Percentiles rank a stretch among this genome's conserved stretches.
phyloP scores from a whole-genome alignment of 2,797 vertebrate species.

The Anguilla obscura region DNA sequence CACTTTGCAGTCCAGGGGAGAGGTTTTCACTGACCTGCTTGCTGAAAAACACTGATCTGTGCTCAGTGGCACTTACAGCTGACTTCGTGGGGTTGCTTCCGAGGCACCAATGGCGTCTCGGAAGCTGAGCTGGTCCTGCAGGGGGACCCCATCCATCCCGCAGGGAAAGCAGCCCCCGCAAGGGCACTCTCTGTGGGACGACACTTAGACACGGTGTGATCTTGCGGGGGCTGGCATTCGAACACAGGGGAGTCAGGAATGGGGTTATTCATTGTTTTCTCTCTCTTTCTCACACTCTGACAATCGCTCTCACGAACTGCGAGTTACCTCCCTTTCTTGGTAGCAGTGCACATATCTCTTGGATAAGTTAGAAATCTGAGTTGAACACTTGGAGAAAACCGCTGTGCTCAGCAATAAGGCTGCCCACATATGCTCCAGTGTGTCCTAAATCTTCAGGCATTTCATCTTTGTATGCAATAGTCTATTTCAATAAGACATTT shows the following conservation, averaged over 20 bases:
- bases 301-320: background rate
- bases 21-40: background rate
- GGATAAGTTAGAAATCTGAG: background rate
- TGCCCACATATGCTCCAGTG: background rate
- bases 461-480: background rate
- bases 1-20: background rate
- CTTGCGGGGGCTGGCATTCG: background rate
- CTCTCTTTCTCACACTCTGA: background rate
- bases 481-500: background rate
- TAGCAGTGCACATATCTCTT: background rate
- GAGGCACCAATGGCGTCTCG: background rate
- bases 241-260: background rate
- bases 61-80: background rate
- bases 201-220: background rate
- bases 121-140: background rate
- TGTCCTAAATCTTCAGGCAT: background rate
- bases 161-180: background rate
- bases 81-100: background rate
- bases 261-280: background rate
- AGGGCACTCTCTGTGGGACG: background rate
- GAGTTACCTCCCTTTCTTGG: background rate
- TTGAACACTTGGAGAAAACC: background rate
- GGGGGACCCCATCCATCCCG: background rate
- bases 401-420: background rate
- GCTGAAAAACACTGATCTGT: background rate